phyloP scores from a whole-genome alignment of 2,888 invertebrate species.

The Scaptomyza reducta region DNA sequence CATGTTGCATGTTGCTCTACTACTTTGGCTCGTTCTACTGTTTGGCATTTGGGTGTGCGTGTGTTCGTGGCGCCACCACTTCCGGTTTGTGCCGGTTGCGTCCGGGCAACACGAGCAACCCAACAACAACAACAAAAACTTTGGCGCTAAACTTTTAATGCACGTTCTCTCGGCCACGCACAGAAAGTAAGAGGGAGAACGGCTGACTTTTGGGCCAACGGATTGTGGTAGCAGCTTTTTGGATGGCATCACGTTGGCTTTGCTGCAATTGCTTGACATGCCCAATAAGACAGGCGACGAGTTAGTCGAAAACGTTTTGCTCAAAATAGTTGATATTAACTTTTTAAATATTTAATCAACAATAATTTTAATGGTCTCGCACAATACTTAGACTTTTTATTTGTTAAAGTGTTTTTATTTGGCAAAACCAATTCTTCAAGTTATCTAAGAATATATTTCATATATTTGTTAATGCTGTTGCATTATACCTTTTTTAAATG shows the following conservation, averaged over 20 bases:
- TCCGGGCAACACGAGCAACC: slow-evolving; percentile 34
- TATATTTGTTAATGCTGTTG: too few relatives aligned
- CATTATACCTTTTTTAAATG: too few relatives aligned
- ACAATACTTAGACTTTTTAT: too few relatives aligned
- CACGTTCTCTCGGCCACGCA: slow-evolving; percentile 56
- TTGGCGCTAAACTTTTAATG: slow-evolving; percentile 75
- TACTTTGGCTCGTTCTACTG: not conserved
- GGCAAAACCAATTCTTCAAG: too few relatives aligned
- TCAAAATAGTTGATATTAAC: too few relatives aligned
- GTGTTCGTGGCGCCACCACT: slow-evolving; percentile 59
- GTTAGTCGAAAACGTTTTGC: slow-evolving; percentile 10
- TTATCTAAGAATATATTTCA: too few relatives aligned
- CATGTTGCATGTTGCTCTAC: slow-evolving; percentile 17
- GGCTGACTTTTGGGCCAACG: slow-evolving; percentile 43
- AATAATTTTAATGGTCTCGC: not conserved
- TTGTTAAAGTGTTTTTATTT: too few relatives aligned
- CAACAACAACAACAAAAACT: slow-evolving; percentile 44
- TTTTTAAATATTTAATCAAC: too few relatives aligned
- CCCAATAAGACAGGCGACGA: slow-evolving; percentile 47
- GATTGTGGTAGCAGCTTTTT: slow-evolving; percentile 48
- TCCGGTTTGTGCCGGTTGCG: slow-evolving; percentile 64
- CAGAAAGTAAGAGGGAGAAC: not conserved
- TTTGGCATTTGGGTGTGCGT: slow-evolving; percentile 35
- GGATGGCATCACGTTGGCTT: slow-evolving; percentile 31
- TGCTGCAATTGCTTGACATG: slow-evolving; percentile 34